A percentile compares a stretch with the other conserved stretches of the same genome.
Conservation (phyloP, 1,140 invertebrate species). For the Gryllus bimaculatus region DNA sequence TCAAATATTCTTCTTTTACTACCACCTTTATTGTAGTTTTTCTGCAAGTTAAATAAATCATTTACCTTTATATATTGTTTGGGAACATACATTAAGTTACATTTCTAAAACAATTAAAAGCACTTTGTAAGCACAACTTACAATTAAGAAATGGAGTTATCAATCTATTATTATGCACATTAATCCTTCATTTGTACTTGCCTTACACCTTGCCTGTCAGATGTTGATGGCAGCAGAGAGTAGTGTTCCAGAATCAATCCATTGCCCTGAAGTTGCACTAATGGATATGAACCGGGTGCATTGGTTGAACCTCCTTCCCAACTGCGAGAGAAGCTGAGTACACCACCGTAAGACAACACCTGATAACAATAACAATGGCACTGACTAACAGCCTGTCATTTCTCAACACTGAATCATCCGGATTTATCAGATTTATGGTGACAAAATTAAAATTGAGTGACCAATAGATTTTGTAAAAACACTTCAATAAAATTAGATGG, state of each 20-base stretch:
- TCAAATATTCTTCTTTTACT: background rate
- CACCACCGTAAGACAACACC: constrained; percentile 86
- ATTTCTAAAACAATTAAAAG: background rate
- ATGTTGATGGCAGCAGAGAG: constrained; percentile 33
- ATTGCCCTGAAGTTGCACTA: constrained; percentile 73
- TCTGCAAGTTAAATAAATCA: too few relatives aligned
- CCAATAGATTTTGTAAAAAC: too few relatives aligned
- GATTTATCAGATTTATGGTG: too few relatives aligned
- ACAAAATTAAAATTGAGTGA: too few relatives aligned
- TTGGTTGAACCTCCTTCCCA: constrained; percentile 48
- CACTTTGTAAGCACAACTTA: background rate
- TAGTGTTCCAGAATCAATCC: constrained; percentile 67
- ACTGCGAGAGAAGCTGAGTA: constrained; percentile 65
- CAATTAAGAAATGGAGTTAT: too few relatives aligned
- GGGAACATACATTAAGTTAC: background rate
- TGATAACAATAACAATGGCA: constrained; percentile 32
- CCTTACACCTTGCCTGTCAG: constrained; percentile 51
- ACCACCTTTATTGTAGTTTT: too few relatives aligned
- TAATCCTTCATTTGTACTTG: constrained; percentile 27
- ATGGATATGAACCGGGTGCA: constrained; percentile 56
- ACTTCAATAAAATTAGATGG: too few relatives aligned
- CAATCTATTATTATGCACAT: background rate
- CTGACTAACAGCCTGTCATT: background rate
- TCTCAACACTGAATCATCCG: too few relatives aligned
- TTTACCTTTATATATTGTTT: background rate